Conservation (phyloP, 2,888 invertebrate genomes). For the Mythimna ferrago region DNA sequence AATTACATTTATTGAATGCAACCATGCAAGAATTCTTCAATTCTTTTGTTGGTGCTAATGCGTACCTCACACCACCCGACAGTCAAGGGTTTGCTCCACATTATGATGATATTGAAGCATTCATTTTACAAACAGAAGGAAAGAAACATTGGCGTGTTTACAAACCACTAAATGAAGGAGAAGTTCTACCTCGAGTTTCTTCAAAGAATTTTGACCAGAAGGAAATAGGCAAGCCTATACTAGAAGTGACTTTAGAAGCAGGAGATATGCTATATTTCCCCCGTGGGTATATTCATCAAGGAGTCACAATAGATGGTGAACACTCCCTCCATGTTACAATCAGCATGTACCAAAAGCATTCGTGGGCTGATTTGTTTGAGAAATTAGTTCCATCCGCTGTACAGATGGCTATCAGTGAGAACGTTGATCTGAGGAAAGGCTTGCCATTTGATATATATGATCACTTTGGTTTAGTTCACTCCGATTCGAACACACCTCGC, state of each 20-base stretch:
- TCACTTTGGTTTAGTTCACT: conserved; percentile 93
- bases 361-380: conserved; percentile 97
- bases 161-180: conserved; percentile 92
- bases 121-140: conserved; percentile 98
- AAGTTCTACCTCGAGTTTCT: conserved; percentile 95
- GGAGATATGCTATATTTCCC: conserved; percentile 99
- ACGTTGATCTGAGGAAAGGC: conserved; percentile 94
- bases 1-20: conserved; percentile 92
- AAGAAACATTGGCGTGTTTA: conserved; percentile 98
- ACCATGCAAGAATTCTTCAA: conserved; percentile 98
- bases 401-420: conserved; percentile 92
- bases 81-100: conserved; percentile 99
- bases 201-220: conserved; percentile 94
- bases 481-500: conserved; percentile 85
- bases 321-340: conserved; percentile 99
- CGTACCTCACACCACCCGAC: conserved; percentile 98
- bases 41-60: conserved; percentile 98
- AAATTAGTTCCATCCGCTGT: conserved; percentile 94
- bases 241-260: conserved; percentile 95
- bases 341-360: conserved; percentile 97
- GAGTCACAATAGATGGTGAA: conserved; percentile 93
- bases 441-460: conserved; percentile 95
- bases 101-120: conserved; percentile 99
- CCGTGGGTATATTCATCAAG: conserved; percentile 96
- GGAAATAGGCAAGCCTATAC: conserved; percentile 94